Conservation (phyloP, 2,797 vertebrate species). For the Phylloscopus collybita region DNA sequence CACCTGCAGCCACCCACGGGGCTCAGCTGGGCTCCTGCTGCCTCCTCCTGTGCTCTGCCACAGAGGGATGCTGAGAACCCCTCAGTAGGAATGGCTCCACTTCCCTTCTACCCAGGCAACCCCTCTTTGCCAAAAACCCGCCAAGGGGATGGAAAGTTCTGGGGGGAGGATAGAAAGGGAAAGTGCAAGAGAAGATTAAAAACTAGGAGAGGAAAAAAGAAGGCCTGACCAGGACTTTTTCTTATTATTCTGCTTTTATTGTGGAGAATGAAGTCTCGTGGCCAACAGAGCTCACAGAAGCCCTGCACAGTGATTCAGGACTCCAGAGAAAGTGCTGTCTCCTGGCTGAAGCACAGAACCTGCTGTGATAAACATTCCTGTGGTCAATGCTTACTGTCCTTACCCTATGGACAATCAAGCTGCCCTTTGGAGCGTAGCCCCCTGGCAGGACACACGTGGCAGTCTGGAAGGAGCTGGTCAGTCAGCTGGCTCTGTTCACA, state of each 20-base stretch:
- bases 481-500: not conserved
- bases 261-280: accelerated
- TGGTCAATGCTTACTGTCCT: not conserved
- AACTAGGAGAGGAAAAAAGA: not conserved
- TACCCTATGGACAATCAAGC: not conserved
- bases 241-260: not conserved
- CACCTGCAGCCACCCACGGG: not conserved
- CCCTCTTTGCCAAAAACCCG: not conserved
- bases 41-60: not conserved
- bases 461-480: not conserved
- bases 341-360: not conserved
- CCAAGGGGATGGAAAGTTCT: not conserved
- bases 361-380: not conserved
- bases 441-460: not conserved
- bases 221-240: not conserved
- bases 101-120: not conserved
- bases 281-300: not conserved
- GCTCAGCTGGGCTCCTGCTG: not conserved
- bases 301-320: not conserved
- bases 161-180: not conserved
- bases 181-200: not conserved
- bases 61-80: not conserved
- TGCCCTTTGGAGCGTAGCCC: not conserved
- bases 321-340: not conserved
- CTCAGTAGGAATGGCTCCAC: not conserved